Evolutionary conservation across 2,113 vertebrate species (phyloP).

Genomic region (Malurus elegans): DNA sequence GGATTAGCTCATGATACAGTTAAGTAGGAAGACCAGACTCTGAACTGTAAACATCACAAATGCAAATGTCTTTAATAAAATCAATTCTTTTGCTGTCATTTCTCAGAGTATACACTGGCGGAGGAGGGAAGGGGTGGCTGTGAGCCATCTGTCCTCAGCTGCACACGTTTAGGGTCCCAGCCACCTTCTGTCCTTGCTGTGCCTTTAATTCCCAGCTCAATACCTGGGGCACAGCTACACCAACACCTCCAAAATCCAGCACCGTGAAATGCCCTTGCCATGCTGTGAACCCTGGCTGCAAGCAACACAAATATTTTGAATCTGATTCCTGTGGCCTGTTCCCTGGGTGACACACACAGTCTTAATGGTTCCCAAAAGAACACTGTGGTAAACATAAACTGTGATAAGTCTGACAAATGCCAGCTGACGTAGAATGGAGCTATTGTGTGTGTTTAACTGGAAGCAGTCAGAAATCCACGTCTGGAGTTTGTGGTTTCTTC

Average conservation of each 20-base stretch:
- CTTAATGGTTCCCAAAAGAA: neutral
- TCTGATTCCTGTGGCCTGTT: neutral
- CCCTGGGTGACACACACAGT: neutral
- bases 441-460: neutral
- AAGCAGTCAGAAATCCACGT: neutral
- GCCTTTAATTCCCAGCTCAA: neutral
- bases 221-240: neutral
- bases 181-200: neutral
- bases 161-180: neutral
- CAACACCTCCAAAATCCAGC: neutral
- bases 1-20: neutral
- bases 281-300: neutral
- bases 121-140: neutral
- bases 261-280: accelerated
- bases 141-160: neutral
- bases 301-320: neutral
- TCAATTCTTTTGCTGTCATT: neutral
- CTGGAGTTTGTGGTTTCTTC: neutral
- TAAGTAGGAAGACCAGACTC: neutral
- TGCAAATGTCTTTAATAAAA: neutral
- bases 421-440: neutral
- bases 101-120: neutral
- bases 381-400: neutral
- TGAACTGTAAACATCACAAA: neutral
- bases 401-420: neutral